Evolutionary conservation across 1,140 invertebrate genomes (phyloP).

Genomic region (Drosophila pseudoobscura): DNA sequence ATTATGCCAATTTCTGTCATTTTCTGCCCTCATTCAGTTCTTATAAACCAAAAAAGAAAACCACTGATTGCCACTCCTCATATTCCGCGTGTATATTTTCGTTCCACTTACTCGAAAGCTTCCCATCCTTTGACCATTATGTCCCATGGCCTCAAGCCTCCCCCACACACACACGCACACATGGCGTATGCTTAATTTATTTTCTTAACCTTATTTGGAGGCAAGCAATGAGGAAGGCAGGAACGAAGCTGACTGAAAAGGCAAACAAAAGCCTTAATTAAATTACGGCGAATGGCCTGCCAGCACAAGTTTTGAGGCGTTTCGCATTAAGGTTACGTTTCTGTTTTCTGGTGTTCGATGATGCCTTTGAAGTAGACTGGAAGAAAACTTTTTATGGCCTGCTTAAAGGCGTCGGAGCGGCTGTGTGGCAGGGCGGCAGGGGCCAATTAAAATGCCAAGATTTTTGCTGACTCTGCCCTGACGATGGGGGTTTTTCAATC

Average conservation of each 20-base stretch:
- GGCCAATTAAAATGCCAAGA: conserved; percentile 51
- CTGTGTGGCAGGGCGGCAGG: not conserved
- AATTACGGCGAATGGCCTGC: conserved; percentile 27
- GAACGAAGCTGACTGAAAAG: not conserved
- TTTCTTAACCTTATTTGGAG: conserved; percentile 15
- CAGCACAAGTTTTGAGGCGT: conserved; percentile 26
- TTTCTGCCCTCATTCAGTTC: no score
- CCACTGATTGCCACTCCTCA: no score
- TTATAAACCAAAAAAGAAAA: no score
- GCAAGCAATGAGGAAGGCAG: not conserved
- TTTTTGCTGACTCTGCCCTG: conserved; percentile 50
- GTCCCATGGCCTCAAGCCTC: no score
- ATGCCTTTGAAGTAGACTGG: conserved; percentile 33
- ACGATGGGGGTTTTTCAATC: conserved; percentile 34
- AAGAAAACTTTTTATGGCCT: conserved; percentile 36
- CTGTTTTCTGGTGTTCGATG: conserved; percentile 3
- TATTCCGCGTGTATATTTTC: no score
- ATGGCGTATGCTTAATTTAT: conserved; percentile 50
- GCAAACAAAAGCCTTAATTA: conserved; percentile 40
- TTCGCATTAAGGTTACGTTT: conserved; percentile 16
- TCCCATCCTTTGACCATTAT: conserved; percentile 1
- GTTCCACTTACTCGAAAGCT: not conserved
- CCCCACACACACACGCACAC: not conserved
- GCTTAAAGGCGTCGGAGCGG: conserved; percentile 33
- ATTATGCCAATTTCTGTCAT: no score